Percentiles rank a stretch among this genome's conserved stretches.
Evolutionary conservation across 1,140 invertebrate species (phyloP).

Genomic region (Charaxes varanes): DNA sequence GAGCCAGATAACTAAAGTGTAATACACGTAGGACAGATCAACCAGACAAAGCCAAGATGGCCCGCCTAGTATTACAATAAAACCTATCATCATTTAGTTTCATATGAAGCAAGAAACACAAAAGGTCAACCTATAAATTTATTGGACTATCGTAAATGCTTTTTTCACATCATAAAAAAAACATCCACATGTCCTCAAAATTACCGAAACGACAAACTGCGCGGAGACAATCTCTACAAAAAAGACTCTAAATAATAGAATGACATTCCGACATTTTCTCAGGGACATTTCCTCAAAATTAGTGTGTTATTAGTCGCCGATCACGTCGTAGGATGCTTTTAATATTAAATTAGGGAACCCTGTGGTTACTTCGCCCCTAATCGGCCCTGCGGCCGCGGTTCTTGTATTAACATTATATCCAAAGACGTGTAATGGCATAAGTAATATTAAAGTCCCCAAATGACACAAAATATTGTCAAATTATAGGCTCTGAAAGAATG

Average conservation of each 20-base stretch:
- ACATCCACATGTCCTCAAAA: slow-evolving; percentile 12
- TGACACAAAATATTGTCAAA: slow-evolving; percentile 75
- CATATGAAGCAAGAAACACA: too few species aligned
- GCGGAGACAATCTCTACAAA: slow-evolving; percentile 41
- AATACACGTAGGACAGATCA: too few species aligned
- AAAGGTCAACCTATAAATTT: too few species aligned
- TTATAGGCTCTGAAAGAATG: slow-evolving; percentile 71
- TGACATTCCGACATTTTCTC: slow-evolving; percentile 70
- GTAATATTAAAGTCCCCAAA: slow-evolving; percentile 71
- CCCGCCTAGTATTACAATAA: too few species aligned
- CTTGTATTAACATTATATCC: slow-evolving; percentile 67
- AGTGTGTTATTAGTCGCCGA: slow-evolving; percentile 71
- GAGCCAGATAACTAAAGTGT: too few species aligned
- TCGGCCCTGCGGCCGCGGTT: slow-evolving; percentile 53
- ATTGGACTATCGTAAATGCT: too few species aligned
- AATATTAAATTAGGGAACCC: slow-evolving; percentile 73
- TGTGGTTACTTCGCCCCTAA: slow-evolving; percentile 69
- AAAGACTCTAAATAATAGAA: slow-evolving; percentile 52
- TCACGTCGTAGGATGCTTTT: slow-evolving; percentile 70
- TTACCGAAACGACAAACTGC: slow-evolving; percentile 35
- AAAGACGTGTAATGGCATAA: slow-evolving; percentile 64
- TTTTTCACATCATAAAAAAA: slow-evolving; percentile 13
- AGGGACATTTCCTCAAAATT: slow-evolving; percentile 71
- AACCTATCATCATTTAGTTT: too few species aligned
- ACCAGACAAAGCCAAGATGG: too few species aligned